A percentile compares a stretch with the other conserved stretches of the same genome.
These are phyloP conservation scores for Cephalophus harveyi DNA, from an alignment of 2,113 vertebrate species.

Conservation along the genomic window DNA sequence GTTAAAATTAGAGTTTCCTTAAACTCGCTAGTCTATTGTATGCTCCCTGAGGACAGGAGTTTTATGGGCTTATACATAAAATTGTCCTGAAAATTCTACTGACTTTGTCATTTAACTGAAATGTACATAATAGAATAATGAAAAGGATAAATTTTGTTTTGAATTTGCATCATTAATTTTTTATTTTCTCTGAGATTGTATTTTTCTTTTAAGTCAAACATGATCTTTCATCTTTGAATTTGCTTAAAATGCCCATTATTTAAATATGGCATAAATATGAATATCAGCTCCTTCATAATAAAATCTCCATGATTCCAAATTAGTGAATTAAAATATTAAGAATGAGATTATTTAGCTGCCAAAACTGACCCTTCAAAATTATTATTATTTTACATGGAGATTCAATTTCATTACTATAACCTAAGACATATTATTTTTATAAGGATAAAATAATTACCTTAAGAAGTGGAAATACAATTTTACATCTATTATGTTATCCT, in stretches of 20 bases:
- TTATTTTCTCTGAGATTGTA: background rate
- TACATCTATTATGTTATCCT: background rate
- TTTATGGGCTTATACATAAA: background rate
- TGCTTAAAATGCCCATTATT: background rate
- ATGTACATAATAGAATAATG: background rate
- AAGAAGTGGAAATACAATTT: background rate
- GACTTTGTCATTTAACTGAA: background rate
- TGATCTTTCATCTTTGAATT: background rate
- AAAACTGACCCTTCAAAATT: background rate
- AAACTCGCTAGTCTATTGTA: background rate
- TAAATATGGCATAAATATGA: background rate
- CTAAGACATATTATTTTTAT: background rate
- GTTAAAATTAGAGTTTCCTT: background rate
- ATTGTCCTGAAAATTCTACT: background rate
- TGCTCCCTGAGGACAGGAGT: background rate
- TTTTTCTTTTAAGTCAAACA: background rate
- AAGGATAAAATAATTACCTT: background rate
- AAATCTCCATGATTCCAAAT: conserved; percentile 5
- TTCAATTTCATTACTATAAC: background rate
- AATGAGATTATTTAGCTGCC: background rate
- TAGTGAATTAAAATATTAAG: background rate
- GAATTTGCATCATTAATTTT: background rate
- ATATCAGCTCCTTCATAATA: background rate
- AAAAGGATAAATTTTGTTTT: background rate
- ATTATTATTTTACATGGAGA: background rate